Evolutionary conservation across 2,797 vertebrate genomes (phyloP).

Genomic region (Sebastes hubbsi): DNA sequence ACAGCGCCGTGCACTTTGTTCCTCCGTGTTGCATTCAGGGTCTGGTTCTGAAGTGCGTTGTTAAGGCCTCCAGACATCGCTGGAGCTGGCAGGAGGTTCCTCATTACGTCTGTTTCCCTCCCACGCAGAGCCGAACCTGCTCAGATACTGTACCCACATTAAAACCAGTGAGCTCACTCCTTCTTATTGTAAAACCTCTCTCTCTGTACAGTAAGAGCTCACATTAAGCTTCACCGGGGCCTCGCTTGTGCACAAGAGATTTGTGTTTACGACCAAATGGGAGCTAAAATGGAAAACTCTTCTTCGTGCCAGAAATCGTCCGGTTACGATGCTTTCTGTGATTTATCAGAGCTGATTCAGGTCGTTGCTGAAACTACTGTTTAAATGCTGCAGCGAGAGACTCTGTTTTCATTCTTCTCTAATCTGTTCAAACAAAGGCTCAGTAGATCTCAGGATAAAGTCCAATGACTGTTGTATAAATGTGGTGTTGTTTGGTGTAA

Average conservation of each 20-base stretch:
- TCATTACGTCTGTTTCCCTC: constrained; percentile 8
- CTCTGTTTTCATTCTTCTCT: constrained; percentile 11
- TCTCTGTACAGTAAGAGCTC: constrained; percentile 14
- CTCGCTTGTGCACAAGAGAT: neutral
- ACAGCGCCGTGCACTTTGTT: neutral
- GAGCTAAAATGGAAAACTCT: constrained; percentile 42
- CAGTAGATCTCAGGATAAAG: constrained; percentile 3
- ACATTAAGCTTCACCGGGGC: neutral
- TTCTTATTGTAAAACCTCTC: constrained; percentile 9
- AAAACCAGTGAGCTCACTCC: constrained; percentile 26
- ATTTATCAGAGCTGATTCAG: neutral
- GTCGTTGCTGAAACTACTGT: neutral
- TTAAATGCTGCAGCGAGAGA: neutral
- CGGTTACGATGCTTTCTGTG: constrained; percentile 13
- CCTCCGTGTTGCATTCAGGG: neutral
- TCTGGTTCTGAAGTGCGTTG: neutral
- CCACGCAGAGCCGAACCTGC: neutral
- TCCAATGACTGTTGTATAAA: constrained; percentile 3
- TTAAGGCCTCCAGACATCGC: neutral
- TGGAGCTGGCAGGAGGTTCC: constrained; percentile 9
- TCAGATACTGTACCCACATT: constrained; percentile 9
- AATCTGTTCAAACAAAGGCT: neutral
- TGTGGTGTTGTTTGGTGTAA: constrained; percentile 1
- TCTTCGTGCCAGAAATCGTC: constrained; percentile 15
- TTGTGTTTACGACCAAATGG: constrained; percentile 13